Conservation (phyloP, 2,888 invertebrate genomes). For the Phrixothrix hirtus region DNA sequence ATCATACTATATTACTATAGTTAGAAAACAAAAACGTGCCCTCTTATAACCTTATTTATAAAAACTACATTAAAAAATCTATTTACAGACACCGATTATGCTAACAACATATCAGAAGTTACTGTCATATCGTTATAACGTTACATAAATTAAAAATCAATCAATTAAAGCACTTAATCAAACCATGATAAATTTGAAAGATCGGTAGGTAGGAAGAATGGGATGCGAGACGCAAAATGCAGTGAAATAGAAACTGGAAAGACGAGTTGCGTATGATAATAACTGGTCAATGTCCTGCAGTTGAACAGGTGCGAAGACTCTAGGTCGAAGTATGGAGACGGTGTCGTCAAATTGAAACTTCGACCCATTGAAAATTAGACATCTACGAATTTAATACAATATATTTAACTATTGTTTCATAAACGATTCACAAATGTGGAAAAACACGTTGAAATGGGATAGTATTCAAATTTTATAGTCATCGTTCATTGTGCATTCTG, state of each 20-base stretch:
- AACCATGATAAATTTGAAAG: neutral
- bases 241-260: constrained; percentile 55
- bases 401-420: constrained; percentile 32
- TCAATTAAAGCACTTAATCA: neutral
- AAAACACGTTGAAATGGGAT: constrained; percentile 3
- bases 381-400: constrained; percentile 31
- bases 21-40: too few species aligned
- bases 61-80: too few species aligned
- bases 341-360: constrained; percentile 24
- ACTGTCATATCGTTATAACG: too few species aligned
- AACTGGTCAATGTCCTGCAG: constrained; percentile 52
- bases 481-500: too few species aligned
- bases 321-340: constrained; percentile 41
- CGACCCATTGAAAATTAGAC: constrained; percentile 35
- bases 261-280: constrained; percentile 56
- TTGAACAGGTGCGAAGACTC: constrained; percentile 53
- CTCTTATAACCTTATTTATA: too few species aligned
- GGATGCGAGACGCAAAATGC: constrained; percentile 34
- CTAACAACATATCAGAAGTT: too few species aligned
- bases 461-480: constrained; percentile 9
- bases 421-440: constrained; percentile 16
- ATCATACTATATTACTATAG: too few species aligned
- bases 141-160: too few species aligned
- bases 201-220: constrained; percentile 13
- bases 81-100: too few species aligned